A percentile compares a stretch with the other conserved stretches of the same genome.
Conservation (phyloP, 1,140 invertebrate genomes). For the Heliothis virescens region DNA sequence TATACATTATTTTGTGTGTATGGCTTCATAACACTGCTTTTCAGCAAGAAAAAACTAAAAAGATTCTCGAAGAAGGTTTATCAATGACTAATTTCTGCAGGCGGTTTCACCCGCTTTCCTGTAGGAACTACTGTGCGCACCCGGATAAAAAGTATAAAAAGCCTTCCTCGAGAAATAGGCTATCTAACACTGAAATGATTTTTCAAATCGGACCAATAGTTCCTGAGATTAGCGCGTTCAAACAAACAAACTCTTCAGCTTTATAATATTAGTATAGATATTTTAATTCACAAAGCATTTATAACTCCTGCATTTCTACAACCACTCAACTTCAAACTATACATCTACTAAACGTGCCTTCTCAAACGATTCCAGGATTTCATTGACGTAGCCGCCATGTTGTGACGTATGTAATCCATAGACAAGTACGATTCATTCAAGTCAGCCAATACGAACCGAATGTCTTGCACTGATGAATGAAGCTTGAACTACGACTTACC, state of each 20-base stretch:
- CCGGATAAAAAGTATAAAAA: too few relatives aligned
- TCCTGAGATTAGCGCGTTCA: too few relatives aligned
- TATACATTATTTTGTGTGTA: not conserved
- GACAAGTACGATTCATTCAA: slow-evolving; percentile 30
- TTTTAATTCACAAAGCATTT: not conserved
- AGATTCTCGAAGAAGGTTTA: not conserved
- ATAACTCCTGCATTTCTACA: not conserved
- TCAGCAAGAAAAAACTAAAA: not conserved
- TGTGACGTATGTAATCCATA: slow-evolving; percentile 24
- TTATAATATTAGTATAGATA: too few relatives aligned
- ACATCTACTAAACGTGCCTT: not conserved
- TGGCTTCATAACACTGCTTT: not conserved
- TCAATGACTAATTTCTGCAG: too few relatives aligned
- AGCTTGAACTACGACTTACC: not conserved
- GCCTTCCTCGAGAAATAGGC: too few relatives aligned
- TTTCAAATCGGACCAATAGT: too few relatives aligned
- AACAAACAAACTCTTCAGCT: too few relatives aligned
- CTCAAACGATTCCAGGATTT: not conserved
- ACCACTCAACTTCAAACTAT: not conserved
- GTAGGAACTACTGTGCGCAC: too few relatives aligned
- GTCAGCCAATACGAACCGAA: slow-evolving; percentile 26
- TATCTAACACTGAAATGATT: too few relatives aligned
- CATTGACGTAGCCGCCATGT: slow-evolving; percentile 17
- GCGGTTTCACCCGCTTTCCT: too few relatives aligned
- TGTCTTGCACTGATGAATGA: slow-evolving; percentile 28